A percentile compares a stretch with the other conserved stretches of the same genome.
Evolutionary conservation across 2,888 invertebrate species (phyloP).

Genomic region (Dynastes grantii): DNA sequence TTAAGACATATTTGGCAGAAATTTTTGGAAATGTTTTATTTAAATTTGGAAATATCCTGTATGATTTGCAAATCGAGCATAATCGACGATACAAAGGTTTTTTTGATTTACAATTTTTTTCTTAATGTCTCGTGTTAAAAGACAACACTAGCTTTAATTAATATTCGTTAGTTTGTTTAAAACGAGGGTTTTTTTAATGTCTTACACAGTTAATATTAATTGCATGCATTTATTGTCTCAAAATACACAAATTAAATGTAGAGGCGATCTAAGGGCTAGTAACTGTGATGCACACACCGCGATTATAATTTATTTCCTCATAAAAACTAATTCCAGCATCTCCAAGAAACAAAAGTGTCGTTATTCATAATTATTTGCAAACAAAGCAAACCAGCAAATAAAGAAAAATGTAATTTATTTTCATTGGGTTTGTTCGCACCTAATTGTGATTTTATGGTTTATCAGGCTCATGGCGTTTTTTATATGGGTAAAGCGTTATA

Average conservation of each 20-base stretch:
- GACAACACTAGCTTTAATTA: too few species aligned
- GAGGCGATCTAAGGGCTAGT: too few species aligned
- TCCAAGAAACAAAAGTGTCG: neutral
- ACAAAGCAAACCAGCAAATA: conserved; percentile 18
- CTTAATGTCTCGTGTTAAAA: too few species aligned
- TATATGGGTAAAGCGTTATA: conserved; percentile 70
- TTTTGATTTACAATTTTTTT: too few species aligned
- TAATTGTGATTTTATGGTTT: conserved; percentile 71
- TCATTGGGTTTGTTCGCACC: conserved; percentile 53
- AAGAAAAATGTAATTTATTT: conserved; percentile 37
- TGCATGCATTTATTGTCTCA: too few species aligned
- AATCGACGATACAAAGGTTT: too few species aligned
- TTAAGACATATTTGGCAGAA: too few species aligned
- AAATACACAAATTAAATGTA: too few species aligned
- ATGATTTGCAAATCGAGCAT: neutral
- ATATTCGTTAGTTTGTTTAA: too few species aligned
- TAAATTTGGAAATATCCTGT: neutral
- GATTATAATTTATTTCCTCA: conserved; percentile 29
- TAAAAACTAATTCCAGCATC: neutral
- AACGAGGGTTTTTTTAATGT: too few species aligned
- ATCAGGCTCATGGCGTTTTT: conserved; percentile 71
- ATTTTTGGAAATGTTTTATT: neutral
- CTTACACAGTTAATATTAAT: too few species aligned
- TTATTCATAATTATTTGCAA: conserved; percentile 2
- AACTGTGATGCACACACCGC: too few species aligned